Evolutionary conservation across 2,888 invertebrate genomes (phyloP), one percentile per base, ranked within the genome.

Genomic region (Noctua comes): DNA sequence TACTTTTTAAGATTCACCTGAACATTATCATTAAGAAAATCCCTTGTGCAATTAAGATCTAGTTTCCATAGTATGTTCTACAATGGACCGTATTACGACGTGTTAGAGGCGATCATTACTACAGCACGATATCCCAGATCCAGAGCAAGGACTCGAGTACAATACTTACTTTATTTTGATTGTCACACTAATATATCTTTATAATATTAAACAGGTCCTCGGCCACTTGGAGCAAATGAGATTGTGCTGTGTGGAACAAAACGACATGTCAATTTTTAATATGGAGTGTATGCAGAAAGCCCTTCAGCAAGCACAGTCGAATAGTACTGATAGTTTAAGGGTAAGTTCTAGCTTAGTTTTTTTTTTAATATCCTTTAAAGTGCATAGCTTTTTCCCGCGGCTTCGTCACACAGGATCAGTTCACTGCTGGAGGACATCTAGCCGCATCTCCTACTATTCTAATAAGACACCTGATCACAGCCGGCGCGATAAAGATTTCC

Each of bases 231-330:
- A 99, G 94, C 98, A 98, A 95, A 97, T 99, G 97, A 97, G 99
- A 92, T 97, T 98, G 88, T 98, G 98, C 92, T 98, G 98, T 92
- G 97, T 97, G 82, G 97, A 97, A 88, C 97, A 97, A 90, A 97
- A 98, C 85, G 98, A 98, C 86, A 97, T 98, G 94, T 98, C 98
- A 79, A 97, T 99, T 92, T 99, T 99, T 94, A 98, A 98, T 87
- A 98, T 98, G 95, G 99, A 99, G 93, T 98, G 98, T 89, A 98
- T 99, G 98, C 99, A 99, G 95, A 98, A 98, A 92, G 99, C 99
- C 57, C 96, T 99, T 86, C 98, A 99, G 91, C 98, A 98, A 89
- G 98, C 99, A 46, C 99, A 99, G 94, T 98, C 98, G 82, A 98
- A 98, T 91, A 98, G 99, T 94, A 98, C 97, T 91, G 99, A 99